Evolutionary conservation across 2,113 vertebrate genomes (phyloP), one percentile per base, ranked within the genome.

Genomic region (Leuciscus idus): DNA sequence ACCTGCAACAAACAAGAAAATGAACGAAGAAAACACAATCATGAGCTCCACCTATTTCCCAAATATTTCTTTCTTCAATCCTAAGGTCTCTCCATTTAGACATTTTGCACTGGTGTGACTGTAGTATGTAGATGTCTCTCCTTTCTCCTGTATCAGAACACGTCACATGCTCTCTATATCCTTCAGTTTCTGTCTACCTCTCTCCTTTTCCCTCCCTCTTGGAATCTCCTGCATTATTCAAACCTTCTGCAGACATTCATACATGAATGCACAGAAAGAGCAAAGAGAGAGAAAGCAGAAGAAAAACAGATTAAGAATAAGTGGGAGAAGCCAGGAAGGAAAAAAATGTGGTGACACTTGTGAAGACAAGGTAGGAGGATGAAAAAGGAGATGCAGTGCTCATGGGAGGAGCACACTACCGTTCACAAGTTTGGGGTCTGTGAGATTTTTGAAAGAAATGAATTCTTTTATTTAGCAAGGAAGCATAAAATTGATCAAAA

Each of bases 221-320:
- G 87, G 85, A 87, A 75, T 89, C 88, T 92, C 86, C 89, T 93
- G 87, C 89, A 88, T 92, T 94, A 92, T 92, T 90, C 87, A 92
- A 46, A 76, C 10, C n/a, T 83, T 48, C 12, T 28, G 80, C 36
- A 77, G 66, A 78, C 11, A 57, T 43, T 57, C 48, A 62, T 77
- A 84, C 61, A 76, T 28, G 33, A 70, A n/a, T 55, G 57, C 78
- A 81, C 59, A 81, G 85, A 84, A 85, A 74, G 77, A 72, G 68
- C 50, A 52, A 57, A 57, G 55, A 8, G 19, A 57, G 55, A 57
- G 19, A 57, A 21, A 48, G 76, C 11, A 28, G 28, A 57, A 43
- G 5, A 19, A 12, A 48, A 52, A 17, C 6, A 12, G 50, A 23
- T 21, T n/a, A 21, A 57, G 33, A 19, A 46, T 59, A 26, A 70